These are phyloP conservation scores for Terebella lapidaria DNA, from an alignment of 2,888 invertebrate genomes.

Conservation along the genomic window DNA sequence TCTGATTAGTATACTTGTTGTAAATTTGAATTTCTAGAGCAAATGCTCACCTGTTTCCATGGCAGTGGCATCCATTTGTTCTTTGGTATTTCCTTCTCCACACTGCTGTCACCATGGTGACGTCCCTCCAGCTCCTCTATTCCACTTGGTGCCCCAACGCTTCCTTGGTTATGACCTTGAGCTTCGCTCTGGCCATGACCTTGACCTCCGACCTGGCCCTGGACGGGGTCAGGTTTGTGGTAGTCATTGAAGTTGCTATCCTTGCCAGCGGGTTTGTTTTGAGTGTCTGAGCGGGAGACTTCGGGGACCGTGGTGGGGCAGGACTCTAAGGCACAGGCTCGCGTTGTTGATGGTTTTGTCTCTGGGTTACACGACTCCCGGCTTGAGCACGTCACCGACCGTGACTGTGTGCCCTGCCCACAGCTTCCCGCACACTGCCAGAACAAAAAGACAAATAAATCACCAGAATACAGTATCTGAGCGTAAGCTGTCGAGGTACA, in stretches of 20 bases:
- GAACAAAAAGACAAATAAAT: too few relatives aligned
- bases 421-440: slow-evolving; percentile 48
- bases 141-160: too few relatives aligned
- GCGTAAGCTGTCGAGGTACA: neutral
- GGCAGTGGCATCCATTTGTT: too few relatives aligned
- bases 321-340: slow-evolving; percentile 8
- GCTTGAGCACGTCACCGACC: slow-evolving; percentile 48
- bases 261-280: neutral
- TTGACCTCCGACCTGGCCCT: too few relatives aligned
- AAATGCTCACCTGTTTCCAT: too few relatives aligned
- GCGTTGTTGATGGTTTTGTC: slow-evolving; percentile 27
- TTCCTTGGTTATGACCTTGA: too few relatives aligned
- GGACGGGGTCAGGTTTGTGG: neutral
- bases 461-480: neutral
- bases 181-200: too few relatives aligned
- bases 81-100: too few relatives aligned
- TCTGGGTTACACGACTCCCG: slow-evolving; percentile 32
- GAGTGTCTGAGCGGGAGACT: neutral
- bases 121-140: too few relatives aligned
- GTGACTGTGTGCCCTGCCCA: slow-evolving; percentile 49
- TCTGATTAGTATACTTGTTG: too few relatives aligned
- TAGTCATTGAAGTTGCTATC: neutral
- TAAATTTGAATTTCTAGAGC: neutral
- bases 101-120: too few relatives aligned
- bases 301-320: neutral